Conservation (phyloP, 2,113 vertebrate genomes). For the Phalacrocorax brasilianus region DNA sequence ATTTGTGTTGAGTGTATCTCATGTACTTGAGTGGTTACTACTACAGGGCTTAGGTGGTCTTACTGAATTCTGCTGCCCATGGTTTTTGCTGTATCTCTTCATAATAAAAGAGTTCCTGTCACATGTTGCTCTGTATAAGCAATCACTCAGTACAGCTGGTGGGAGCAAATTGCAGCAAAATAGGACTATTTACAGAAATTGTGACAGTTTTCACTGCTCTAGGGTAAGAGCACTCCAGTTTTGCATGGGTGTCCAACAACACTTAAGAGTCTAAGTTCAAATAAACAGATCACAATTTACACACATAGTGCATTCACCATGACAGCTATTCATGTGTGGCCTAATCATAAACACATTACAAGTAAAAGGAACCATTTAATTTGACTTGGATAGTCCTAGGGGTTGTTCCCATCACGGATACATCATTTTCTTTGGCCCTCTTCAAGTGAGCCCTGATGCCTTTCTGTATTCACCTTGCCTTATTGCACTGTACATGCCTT, state of each 20-base stretch:
- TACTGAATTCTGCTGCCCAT: background rate
- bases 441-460: background rate
- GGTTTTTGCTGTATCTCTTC: background rate
- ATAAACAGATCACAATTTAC: background rate
- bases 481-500: background rate
- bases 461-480: background rate
- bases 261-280: background rate
- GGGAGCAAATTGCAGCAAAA: background rate
- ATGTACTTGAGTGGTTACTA: background rate
- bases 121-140: background rate
- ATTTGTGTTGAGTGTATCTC: background rate
- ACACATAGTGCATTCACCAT: background rate
- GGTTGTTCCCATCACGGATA: background rate
- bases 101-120: background rate
- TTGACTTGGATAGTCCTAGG: background rate
- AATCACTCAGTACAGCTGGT: background rate
- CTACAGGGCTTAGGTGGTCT: background rate
- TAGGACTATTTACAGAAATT: background rate
- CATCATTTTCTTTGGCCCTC: background rate
- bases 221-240: background rate
- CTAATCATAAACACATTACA: background rate
- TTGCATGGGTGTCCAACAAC: background rate
- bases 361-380: constrained; percentile 23
- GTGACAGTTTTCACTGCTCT: background rate
- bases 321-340: background rate